Base-by-base conservation (phyloP, 2,797 vertebrate species). In the Pangasius mekongensis region DNA sequence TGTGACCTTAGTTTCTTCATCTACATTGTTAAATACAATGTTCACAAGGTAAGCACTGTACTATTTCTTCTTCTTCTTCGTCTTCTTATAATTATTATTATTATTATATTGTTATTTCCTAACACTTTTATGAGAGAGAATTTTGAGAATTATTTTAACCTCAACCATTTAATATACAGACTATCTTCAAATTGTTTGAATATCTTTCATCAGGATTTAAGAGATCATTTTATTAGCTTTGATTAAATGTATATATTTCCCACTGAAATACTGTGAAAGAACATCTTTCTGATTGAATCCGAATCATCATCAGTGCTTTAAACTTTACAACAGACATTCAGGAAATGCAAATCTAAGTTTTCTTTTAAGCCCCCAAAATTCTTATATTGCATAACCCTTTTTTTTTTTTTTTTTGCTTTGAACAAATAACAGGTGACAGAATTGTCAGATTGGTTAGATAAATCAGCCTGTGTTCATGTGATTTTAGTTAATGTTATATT, bases 21-120 rank as follows among this genome's bases (percentile, higher is more conserved):
- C 36, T 43, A 30, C 22, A 14, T 14, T 60, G 39, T 27, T 27
- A 62, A 66, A 20, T 6, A 62, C 39, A 47, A n/a, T 64, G 60
- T 20, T 83, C 18, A 64, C 39, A 66, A 43, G 27, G 39, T 60
- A n/a, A 52, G 30, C 54, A 78, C 13, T 54, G 27, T 52, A 77
- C 0, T 22, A 3, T 20, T 2, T 20, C 16, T 11, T 22, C 33
- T 10, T 39, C 43, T 7, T 43, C 43, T 0, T 43, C 6, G 0
- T 36, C 2, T 3, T 39, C 9, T 36, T 71, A 3, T 0, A 43
- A 2, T 24, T 47, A 71, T 8, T 36, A 7, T 18, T 39, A 24
- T 22, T 73, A 22, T 39, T 36, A 6, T 3, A 13, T 74, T 13
- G 36, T 73, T 22, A 2, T 67, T 67, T 69, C 14, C 9, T 36